These are phyloP conservation scores for Dipodomys stephensi DNA, from an alignment of 2,113 vertebrate species.

Conservation along the genomic window DNA sequence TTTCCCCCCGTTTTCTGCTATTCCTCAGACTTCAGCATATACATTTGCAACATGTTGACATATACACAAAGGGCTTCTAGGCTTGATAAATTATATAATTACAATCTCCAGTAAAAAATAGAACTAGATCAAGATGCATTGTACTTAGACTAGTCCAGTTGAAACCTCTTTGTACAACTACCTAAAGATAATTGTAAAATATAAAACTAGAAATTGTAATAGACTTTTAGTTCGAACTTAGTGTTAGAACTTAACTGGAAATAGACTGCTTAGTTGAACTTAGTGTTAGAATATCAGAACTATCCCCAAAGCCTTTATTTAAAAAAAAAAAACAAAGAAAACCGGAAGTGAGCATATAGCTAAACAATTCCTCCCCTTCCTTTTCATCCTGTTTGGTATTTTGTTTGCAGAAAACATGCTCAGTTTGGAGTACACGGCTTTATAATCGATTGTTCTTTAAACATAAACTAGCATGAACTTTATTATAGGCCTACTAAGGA, in stretches of 20 bases:
- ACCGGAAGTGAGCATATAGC: not conserved
- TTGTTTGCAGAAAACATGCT: constrained; percentile 24
- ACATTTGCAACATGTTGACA: not conserved
- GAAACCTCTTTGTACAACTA: no score
- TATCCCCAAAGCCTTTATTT: constrained; percentile 23
- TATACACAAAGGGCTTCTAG: not conserved
- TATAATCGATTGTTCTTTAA: constrained; percentile 73
- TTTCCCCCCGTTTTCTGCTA: not conserved
- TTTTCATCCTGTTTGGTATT: not conserved
- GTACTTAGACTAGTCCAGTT: no score
- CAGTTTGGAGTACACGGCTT: constrained; percentile 49
- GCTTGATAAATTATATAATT: constrained; percentile 30
- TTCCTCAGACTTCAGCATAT: not conserved
- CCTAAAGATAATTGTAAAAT: no score
- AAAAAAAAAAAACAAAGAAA: no score
- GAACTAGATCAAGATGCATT: no score
- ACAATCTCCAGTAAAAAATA: not conserved
- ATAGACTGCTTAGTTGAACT: constrained; percentile 37
- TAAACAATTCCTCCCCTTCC: not conserved
- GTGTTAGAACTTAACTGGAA: not conserved
- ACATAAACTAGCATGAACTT: constrained; percentile 55
- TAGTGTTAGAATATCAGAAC: constrained; percentile 29
- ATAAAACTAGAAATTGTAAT: no score
- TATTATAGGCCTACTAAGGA: constrained; percentile 71
- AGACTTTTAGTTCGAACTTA: no score